Evolutionary conservation across 2,888 invertebrate genomes (phyloP), one percentile per base, ranked within the genome.

Genomic region (Halictus ligatus): DNA sequence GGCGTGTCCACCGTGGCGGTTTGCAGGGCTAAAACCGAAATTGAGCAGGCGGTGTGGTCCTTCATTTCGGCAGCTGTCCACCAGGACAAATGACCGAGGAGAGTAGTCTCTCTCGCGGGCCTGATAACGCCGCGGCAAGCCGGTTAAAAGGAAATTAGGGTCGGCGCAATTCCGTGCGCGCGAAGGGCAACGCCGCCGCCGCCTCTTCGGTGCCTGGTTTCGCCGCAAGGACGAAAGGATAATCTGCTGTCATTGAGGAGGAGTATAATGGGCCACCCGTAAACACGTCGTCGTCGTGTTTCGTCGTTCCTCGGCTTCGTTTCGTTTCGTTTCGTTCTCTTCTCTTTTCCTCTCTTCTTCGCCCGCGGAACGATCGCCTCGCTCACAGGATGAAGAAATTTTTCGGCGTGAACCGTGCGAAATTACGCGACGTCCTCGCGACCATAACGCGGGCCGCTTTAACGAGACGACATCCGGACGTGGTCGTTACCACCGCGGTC

Each of bases 201-300:
- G 21, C 69, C 35, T 18, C 60, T 8, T 35, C 18, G 71, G 76
- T 75, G 72, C 78, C 69, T 69, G 69, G 80, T 60, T 74, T 67
- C 71, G 82, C 80, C 81, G 78, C 80, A 74, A 85, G 85, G 88
- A 91, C 89, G 85, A 83, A 85, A 80, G 85, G 89, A 89, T 92
- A 90, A 92, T 91, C 92, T 89, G 88, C 89, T 89, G 89, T 93
- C 92, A 89, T 91, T 91, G 89, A 88, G 83, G 85, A 84, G 86
- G 81, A n/a, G 78, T 91, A 58, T 84, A 92, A 91, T 91, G 89
- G 92, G 89, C 92, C 93, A 93, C 92, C 92, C 91, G 86, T 88
- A 89, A 90, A 74, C 89, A 75, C 77, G 76, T 78, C 81, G 64
- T 73, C 78, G 13, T 76, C 81, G 50, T 78, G 81, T 58, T 25